These are phyloP conservation scores for Dromas ardeola DNA, from an alignment of 2,113 vertebrate species.

Conservation along the genomic window DNA sequence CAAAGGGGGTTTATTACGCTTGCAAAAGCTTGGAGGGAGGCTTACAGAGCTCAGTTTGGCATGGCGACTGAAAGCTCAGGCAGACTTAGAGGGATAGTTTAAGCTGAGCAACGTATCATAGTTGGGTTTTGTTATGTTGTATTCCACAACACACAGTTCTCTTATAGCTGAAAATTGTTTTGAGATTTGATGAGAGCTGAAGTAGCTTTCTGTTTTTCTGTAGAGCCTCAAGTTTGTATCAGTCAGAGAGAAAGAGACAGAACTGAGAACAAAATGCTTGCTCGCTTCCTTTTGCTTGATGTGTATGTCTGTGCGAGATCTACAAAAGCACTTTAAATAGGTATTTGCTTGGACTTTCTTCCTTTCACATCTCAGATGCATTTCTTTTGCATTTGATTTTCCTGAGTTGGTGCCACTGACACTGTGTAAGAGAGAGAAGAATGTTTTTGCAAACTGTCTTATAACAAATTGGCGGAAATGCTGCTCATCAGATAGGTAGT, in stretches of 20 bases:
- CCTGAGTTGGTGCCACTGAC: neutral
- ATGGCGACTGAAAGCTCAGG: neutral
- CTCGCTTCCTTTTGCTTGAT: neutral
- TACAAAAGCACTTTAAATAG: neutral
- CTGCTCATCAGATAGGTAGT: neutral
- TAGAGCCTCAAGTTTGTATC: neutral
- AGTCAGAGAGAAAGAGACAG: neutral
- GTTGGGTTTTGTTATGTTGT: neutral
- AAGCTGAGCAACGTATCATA: neutral
- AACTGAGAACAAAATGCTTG: neutral
- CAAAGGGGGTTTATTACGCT: neutral
- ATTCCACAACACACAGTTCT: neutral
- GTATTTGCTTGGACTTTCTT: neutral
- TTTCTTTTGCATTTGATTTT: neutral
- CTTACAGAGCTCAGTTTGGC: neutral
- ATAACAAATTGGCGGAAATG: neutral
- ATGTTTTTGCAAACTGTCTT: neutral
- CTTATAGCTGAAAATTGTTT: neutral
- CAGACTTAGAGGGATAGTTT: neutral
- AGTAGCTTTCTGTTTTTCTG: neutral
- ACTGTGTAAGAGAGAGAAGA: neutral
- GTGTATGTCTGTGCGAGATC: neutral
- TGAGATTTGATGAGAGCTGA: slow-evolving; percentile 17
- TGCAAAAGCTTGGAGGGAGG: neutral
- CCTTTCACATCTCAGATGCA: neutral